Conservation (phyloP, 2,797 vertebrate species). For the Enteromius paludinosus region DNA sequence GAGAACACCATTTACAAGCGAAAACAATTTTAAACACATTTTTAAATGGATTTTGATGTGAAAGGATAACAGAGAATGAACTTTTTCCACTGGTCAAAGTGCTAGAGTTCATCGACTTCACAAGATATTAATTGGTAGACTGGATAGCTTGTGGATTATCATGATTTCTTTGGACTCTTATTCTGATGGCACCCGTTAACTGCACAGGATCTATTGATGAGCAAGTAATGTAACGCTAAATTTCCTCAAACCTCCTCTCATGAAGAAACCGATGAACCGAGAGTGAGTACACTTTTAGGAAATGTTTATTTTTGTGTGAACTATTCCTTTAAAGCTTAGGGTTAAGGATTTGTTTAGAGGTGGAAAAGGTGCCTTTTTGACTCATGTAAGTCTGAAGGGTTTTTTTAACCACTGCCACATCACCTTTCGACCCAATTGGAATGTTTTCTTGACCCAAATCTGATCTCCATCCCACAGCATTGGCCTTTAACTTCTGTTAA, state of each 20-base stretch:
- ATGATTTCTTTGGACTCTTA: background rate
- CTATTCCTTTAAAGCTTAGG: background rate
- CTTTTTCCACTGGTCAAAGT: background rate
- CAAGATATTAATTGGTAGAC: background rate
- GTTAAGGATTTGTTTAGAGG: slow-evolving; percentile 8
- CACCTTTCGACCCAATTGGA: slow-evolving; percentile 75
- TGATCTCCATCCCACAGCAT: slow-evolving; percentile 70
- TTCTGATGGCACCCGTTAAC: background rate
- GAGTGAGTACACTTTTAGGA: background rate
- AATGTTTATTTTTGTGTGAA: background rate
- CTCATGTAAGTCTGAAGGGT: slow-evolving; percentile 18
- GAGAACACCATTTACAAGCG: background rate
- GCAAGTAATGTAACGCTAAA: background rate
- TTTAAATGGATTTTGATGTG: background rate
- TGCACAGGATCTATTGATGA: background rate
- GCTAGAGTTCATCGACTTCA: background rate
- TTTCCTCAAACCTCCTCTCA: background rate
- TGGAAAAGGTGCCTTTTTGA: background rate
- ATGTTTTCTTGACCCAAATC: slow-evolving; percentile 77
- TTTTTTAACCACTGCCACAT: slow-evolving; percentile 64
- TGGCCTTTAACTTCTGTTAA: slow-evolving; percentile 75
- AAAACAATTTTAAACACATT: background rate
- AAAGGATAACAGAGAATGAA: background rate
- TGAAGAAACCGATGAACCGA: background rate
- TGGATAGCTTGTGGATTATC: background rate